Percentiles rank a stretch among this genome's conserved stretches.
phyloP scores from a whole-genome alignment of 2,888 invertebrate genomes.

The Philopedon plagiatum region DNA sequence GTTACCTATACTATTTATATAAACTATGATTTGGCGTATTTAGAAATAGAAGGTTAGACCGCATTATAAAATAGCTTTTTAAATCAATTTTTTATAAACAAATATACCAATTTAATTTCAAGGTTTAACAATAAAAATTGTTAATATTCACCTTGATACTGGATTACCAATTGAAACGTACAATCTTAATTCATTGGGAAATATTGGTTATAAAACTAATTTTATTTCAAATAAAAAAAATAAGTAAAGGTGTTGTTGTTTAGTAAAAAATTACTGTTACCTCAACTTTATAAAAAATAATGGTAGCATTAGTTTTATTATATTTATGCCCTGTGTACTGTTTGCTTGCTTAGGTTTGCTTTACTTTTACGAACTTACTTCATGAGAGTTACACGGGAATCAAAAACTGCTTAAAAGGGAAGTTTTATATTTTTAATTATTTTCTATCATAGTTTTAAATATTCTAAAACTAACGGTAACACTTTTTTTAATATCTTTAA shows the following conservation, averaged over 20 bases:
- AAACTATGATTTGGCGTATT: conserved; percentile 46
- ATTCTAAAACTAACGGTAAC: no score
- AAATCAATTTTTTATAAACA: conserved; percentile 21
- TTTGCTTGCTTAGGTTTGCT: no score
- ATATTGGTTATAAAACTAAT: conserved; percentile 41
- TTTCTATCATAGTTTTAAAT: no score
- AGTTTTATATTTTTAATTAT: no score
- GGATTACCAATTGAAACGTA: conserved; percentile 41
- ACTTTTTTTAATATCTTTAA: no score
- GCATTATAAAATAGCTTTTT: conserved; percentile 46
- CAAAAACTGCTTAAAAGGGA: no score
- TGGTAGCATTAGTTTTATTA: no score
- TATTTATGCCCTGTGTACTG: no score
- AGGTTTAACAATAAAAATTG: conserved; percentile 48
- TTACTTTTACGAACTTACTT: no score
- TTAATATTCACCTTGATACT: conserved; percentile 50
- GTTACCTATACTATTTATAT: conserved; percentile 34
- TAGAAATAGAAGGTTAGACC: conserved; percentile 48
- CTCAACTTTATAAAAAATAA: no score
- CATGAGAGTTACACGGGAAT: no score
- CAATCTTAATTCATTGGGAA: conserved; percentile 50
- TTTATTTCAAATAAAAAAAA: not conserved
- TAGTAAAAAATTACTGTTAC: not conserved
- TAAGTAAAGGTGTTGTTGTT: not conserved
- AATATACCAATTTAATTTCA: conserved; percentile 49